phyloP scores from a whole-genome alignment of 2,113 vertebrate species.

The Pipa parva region DNA sequence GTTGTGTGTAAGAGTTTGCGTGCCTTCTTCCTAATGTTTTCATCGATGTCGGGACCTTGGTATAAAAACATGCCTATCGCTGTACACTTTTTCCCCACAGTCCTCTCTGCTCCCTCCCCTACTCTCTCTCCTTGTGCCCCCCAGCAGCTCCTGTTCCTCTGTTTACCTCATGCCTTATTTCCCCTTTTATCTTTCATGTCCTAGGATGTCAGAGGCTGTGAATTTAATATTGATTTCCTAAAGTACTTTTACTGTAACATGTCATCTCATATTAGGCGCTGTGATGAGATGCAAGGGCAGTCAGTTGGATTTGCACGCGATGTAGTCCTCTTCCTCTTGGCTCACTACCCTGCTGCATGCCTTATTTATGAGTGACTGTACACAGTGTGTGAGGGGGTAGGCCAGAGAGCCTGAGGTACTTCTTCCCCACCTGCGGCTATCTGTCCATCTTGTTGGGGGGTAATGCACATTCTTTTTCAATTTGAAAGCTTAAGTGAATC shows the following conservation, averaged over 20 bases:
- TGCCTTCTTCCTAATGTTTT: slow-evolving; percentile 85
- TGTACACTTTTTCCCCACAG: slow-evolving; percentile 66
- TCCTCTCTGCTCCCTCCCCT: slow-evolving; percentile 58
- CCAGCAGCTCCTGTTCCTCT: slow-evolving; percentile 74
- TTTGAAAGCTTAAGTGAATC: slow-evolving; percentile 72
- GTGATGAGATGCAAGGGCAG: slow-evolving; percentile 68
- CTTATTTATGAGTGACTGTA: slow-evolving; percentile 79
- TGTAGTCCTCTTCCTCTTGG: slow-evolving; percentile 66
- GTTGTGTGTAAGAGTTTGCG: slow-evolving; percentile 64
- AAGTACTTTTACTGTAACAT: slow-evolving; percentile 99
- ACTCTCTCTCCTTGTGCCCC: slow-evolving; percentile 59
- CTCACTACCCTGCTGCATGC: slow-evolving; percentile 62
- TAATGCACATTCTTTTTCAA: slow-evolving; percentile 64
- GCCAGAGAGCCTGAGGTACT: slow-evolving; percentile 54
- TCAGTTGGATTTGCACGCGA: slow-evolving; percentile 89
- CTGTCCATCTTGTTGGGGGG: slow-evolving; percentile 66
- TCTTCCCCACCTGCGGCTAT: slow-evolving; percentile 54
- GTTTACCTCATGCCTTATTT: slow-evolving; percentile 85
- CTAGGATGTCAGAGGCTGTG: slow-evolving; percentile 86
- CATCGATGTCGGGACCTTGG: slow-evolving; percentile 83
- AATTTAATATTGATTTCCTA: slow-evolving; percentile 99
- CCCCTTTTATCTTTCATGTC: slow-evolving; percentile 82
- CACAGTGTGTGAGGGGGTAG: slow-evolving; percentile 54
- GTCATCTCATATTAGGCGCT: slow-evolving; percentile 87
- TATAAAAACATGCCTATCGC: slow-evolving; percentile 83